Percentiles rank a stretch among this genome's conserved stretches.
phyloP scores from a whole-genome alignment of 2,888 invertebrate species.

The Hymenopus coronatus region DNA sequence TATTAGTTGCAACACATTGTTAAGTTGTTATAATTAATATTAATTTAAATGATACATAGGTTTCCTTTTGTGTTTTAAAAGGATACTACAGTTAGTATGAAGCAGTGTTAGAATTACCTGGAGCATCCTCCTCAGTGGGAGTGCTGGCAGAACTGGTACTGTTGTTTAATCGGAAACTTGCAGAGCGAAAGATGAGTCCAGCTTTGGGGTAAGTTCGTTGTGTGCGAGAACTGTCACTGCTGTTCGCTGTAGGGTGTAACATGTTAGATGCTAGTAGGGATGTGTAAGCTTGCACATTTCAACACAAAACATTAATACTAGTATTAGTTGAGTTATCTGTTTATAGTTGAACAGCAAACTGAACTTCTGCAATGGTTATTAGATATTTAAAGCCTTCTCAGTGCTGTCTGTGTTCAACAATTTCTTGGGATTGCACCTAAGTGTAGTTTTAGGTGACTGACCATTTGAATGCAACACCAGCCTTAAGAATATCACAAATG shows the following conservation, averaged over 20 bases:
- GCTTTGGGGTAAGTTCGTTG: conserved; percentile 64
- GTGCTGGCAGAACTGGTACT: conserved; percentile 24
- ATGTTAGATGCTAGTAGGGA: background rate
- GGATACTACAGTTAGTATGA: background rate
- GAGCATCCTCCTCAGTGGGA: conserved; percentile 19
- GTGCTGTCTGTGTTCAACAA: no score
- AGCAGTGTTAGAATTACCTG: conserved; percentile 24
- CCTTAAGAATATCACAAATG: no score
- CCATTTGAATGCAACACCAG: no score
- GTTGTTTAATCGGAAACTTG: conserved; percentile 51
- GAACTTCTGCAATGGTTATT: no score
- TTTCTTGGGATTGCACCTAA: no score
- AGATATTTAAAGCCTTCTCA: no score
- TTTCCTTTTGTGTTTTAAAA: background rate
- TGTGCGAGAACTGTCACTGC: conserved; percentile 25
- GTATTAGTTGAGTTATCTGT: background rate
- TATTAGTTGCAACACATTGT: background rate
- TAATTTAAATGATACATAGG: background rate
- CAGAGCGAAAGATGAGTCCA: conserved; percentile 67
- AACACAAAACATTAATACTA: background rate
- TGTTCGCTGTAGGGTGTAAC: conserved; percentile 3
- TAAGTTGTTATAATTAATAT: background rate
- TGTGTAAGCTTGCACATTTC: background rate
- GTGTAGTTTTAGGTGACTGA: no score
- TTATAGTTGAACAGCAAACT: background rate